Base-by-base conservation (phyloP, 2,113 vertebrate species). In the Sinocyclocheilus anophthalmus region DNA sequence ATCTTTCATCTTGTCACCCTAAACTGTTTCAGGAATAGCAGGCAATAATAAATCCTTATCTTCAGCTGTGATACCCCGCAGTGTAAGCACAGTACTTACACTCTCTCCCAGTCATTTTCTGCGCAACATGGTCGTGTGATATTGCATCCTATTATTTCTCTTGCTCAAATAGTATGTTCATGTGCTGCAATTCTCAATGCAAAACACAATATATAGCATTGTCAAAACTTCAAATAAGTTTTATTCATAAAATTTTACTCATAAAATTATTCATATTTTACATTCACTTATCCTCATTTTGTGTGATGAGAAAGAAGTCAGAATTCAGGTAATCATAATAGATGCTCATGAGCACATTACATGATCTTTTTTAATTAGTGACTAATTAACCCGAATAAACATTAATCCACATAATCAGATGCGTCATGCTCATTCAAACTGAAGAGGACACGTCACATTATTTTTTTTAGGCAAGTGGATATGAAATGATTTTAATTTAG, bases 51-150 rank as follows among this genome's bases (percentile, higher is more conserved):
- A 37, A 57, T 78, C 48, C 50, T 37, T 30, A 37, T 78, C 76
- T 78, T 78, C 48, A n/a, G 14, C 30, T 37, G 53, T 78, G 50
- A 78, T 33, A 10, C 14, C 45, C 50, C 50, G 10, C 50, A 20
- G 76, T 78, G 30, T 16, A 57, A 76, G 45, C 75, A 76, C 24
- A 78, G 16, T 33, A 16, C 76, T 78, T 78, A 10, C 5, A 39
- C 70, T 42, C 70, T 42, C 70, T 22, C 20, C 22, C 24, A 22
- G 48, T 53, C 30, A 53, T 78, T 55, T 53, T 78, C 53, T 78
- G 50, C 26, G 12, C 76, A 57, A 78, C 50, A 57, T 57, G 45
- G 5, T 57, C 26, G n/a, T 50, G 72, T 16, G 73, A 24, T 50
- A 48, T n/a, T 75, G 42, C 33, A 12, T 42, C 37, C 18, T 12